Evolutionary conservation across 1,140 invertebrate genomes (phyloP).

Genomic region (Globodera ellingtonae): DNA sequence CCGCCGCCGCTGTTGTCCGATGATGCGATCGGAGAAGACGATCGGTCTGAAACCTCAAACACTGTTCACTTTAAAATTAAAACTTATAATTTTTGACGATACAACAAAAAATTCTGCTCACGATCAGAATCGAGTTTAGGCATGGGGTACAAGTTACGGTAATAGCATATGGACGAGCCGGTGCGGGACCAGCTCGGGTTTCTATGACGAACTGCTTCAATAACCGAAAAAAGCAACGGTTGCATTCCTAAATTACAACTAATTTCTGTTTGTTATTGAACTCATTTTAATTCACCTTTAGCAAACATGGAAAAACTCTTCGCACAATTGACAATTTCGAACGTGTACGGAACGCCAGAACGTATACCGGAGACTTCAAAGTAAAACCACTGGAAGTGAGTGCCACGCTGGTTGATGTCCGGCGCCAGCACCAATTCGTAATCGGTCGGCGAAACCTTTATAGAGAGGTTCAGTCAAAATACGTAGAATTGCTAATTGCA

Average conservation of each 20-base stretch:
- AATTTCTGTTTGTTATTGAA: conserved; percentile 15
- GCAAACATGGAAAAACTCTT: conserved; percentile 87
- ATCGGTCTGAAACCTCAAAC: no score
- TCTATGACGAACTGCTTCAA: conserved; percentile 72
- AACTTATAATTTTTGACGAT: no score
- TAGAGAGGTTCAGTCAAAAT: conserved; percentile 14
- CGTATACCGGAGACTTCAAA: conserved; percentile 82
- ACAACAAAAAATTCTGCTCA: neutral
- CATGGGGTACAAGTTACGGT: conserved; percentile 68
- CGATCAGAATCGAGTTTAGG: conserved; percentile 15
- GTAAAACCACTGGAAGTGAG: conserved; percentile 87
- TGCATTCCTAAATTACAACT: conserved; percentile 75
- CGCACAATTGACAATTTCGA: conserved; percentile 88
- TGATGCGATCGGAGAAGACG: no score
- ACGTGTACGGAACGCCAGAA: conserved; percentile 75
- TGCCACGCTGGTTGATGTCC: conserved; percentile 78
- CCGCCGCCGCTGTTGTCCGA: no score
- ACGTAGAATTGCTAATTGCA: neutral
- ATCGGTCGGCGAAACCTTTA: conserved; percentile 69
- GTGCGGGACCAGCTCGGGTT: conserved; percentile 75
- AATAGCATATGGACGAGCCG: conserved; percentile 81
- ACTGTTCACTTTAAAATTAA: no score
- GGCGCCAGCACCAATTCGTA: conserved; percentile 91
- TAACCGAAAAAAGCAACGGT: conserved; percentile 83
- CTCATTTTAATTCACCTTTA: conserved; percentile 70